A percentile compares a stretch with the other conserved stretches of the same genome.
phyloP scores from a whole-genome alignment of 1,140 invertebrate species.

The Hormaphis cornu region DNA sequence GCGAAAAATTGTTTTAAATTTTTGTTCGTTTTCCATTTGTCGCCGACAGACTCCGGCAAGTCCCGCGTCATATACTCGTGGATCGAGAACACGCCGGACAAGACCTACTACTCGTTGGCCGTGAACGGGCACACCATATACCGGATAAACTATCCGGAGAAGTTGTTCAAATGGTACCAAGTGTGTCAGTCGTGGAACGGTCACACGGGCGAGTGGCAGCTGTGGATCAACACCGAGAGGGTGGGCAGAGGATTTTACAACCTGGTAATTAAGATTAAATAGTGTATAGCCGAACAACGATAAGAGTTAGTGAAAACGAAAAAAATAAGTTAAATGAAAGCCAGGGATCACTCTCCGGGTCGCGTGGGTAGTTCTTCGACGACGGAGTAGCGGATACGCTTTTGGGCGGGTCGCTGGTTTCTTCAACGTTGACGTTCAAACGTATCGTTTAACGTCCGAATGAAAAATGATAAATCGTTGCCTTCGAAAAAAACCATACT shows the following conservation, averaged over 20 bases:
- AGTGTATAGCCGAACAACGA: no score
- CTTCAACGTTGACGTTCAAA: no score
- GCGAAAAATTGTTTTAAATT: neutral
- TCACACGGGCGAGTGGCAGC: conserved; percentile 74
- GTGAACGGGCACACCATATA: conserved; percentile 70
- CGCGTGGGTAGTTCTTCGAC: no score
- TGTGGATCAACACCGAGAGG: conserved; percentile 72
- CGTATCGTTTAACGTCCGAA: no score
- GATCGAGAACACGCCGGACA: conserved; percentile 65
- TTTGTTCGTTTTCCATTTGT: neutral
- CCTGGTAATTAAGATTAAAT: conserved; percentile 50
- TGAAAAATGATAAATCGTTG: no score
- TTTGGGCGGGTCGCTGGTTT: no score
- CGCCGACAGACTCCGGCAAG: conserved; percentile 56
- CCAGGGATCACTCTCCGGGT: no score
- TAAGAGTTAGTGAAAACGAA: no score
- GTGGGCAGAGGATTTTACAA: conserved; percentile 74
- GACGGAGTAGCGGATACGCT: no score
- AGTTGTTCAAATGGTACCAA: conserved; percentile 73
- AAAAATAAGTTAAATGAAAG: no score
- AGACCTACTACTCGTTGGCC: conserved; percentile 68
- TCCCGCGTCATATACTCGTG: conserved; percentile 61
- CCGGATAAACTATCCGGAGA: conserved; percentile 68
- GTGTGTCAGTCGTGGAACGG: conserved; percentile 77
- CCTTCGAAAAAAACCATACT: no score